A percentile compares a stretch with the other conserved stretches of the same genome.
These are phyloP conservation scores for Brachyhypopomus occidentalis DNA, from an alignment of 2,113 vertebrate genomes.

Conservation along the genomic window DNA sequence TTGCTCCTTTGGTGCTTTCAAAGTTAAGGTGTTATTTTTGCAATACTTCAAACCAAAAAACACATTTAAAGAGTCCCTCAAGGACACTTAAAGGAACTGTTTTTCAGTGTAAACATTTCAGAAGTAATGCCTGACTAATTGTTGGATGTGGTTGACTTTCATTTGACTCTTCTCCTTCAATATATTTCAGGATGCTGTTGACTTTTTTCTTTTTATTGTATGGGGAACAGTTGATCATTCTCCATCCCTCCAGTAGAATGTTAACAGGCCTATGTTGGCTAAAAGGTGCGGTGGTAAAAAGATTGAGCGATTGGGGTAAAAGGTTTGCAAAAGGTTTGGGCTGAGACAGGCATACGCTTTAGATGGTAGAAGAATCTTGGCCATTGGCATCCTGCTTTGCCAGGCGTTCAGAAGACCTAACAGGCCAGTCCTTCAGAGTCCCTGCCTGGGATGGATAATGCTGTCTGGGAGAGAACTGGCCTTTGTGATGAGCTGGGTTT, in stretches of 20 bases:
- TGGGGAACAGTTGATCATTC: neutral
- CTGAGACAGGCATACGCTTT: neutral
- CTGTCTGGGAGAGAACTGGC: neutral
- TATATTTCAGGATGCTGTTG: neutral
- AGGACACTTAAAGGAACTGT: too few species aligned
- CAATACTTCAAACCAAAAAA: too few species aligned
- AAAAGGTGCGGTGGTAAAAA: neutral
- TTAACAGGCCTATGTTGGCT: neutral
- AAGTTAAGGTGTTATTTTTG: too few species aligned
- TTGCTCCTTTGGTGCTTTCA: too few species aligned
- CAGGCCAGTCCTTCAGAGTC: slow-evolving; percentile 11
- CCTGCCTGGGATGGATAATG: neutral
- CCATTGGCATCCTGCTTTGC: neutral
- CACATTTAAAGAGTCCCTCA: too few species aligned
- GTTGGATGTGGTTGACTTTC: neutral
- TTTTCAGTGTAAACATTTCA: neutral
- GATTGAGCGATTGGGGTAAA: neutral
- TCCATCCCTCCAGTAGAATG: neutral
- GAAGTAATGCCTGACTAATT: neutral
- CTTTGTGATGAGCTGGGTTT: neutral
- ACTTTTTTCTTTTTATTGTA: neutral
- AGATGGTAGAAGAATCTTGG: neutral
- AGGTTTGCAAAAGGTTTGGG: neutral
- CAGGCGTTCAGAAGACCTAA: neutral
- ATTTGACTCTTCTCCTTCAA: neutral